Base-by-base conservation (phyloP, 2,113 vertebrate species). In the Oxyruncus cristatus region DNA sequence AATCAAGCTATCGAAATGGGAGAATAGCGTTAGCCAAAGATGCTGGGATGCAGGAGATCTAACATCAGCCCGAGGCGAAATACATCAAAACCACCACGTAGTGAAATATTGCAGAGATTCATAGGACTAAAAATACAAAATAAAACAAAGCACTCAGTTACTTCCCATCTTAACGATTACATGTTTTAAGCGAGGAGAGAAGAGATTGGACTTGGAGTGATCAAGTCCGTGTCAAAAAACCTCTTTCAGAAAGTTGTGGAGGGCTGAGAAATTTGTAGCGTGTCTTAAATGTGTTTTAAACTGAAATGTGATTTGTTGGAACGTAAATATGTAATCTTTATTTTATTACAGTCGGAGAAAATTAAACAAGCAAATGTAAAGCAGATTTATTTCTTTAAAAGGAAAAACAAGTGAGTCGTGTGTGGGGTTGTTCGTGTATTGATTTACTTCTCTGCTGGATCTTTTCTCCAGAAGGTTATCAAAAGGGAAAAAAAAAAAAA, bases 361-460 rank as follows among this genome's bases (percentile, higher is more conserved):
- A 66, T 83, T 21, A 66, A 72, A 41, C 2, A 44, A 62, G 8
- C 4, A 73, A 77, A 32, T 55, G 42, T 12, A 33, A 70, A 59
- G 8, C 3, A 47, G 12, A 59, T 6, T 41, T 33, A 24, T 33
- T 59, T 47, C 6, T 80, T 77, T 72, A 49, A 93, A 74, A 0
- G 6, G 17, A 6, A 72, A 95, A 95, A 75, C 15, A 49, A 67
- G 30, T 24, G 14, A 35, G 15, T 33, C 4, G 5, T 3, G 8
- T 8, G 24, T 12, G 24, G 5, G 8, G 5, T 11, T 71, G 9
- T 74, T 80, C 0, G 0, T 1, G 1, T 55, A 37, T 49, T 65
- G 22, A 59, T 80, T 92, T 85, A 26, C 1, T 93, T 71, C 33
- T 37, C 42, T 28, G 30, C 35, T 10, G 17, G n/a, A 59, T 63